A percentile compares a stretch with the other conserved stretches of the same genome.
phyloP scores from a whole-genome alignment of 1,140 invertebrate species.

The Melitaea cinxia region DNA sequence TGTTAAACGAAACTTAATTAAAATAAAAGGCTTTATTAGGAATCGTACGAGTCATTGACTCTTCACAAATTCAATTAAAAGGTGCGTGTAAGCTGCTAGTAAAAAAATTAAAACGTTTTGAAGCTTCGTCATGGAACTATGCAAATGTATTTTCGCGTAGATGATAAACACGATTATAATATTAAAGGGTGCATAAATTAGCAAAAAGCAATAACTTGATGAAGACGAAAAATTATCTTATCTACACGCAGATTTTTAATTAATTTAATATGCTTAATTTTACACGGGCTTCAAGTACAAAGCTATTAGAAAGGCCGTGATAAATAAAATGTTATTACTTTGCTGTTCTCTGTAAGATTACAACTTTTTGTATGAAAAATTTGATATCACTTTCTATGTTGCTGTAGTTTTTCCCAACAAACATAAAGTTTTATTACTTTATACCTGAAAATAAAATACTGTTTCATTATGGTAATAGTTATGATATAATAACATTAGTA shows the following conservation, averaged over 20 bases:
- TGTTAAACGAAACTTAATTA: neutral
- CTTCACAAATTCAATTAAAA: slow-evolving; percentile 1
- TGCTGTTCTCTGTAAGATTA: no score
- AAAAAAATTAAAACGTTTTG: neutral
- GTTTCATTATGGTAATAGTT: no score
- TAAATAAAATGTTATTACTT: no score
- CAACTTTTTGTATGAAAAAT: no score
- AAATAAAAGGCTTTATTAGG: no score
- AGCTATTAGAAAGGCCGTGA: neutral
- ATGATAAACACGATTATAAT: slow-evolving; percentile 67
- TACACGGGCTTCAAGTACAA: slow-evolving; percentile 15
- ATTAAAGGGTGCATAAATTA: slow-evolving; percentile 74
- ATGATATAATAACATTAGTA: no score
- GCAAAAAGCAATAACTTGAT: slow-evolving; percentile 68
- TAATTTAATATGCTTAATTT: slow-evolving; percentile 50
- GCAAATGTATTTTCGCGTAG: slow-evolving; percentile 29
- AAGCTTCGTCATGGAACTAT: slow-evolving; percentile 2
- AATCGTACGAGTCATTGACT: no score
- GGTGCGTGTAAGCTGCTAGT: slow-evolving; percentile 18
- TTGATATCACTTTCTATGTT: no score
- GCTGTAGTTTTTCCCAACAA: no score
- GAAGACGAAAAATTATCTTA: slow-evolving; percentile 72
- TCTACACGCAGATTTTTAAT: slow-evolving; percentile 66
- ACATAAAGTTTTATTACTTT: no score
- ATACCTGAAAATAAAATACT: no score